phyloP scores from a whole-genome alignment of 2,113 vertebrate species.

The Mobula birostris region DNA sequence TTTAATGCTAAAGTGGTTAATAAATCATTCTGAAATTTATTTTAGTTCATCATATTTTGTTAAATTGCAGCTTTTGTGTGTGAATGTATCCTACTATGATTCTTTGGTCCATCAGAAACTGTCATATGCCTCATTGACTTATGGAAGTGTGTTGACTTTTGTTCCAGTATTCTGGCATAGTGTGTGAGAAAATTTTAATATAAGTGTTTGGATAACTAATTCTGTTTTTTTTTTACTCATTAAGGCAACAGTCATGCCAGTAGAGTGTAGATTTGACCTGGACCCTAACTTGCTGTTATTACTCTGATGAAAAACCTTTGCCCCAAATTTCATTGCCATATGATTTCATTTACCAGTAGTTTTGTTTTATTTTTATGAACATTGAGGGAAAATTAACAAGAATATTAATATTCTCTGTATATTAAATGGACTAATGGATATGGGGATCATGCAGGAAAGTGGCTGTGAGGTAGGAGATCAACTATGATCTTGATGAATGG shows the following conservation, averaged over 20 bases:
- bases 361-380: too few relatives aligned
- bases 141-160: background rate
- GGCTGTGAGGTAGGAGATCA: too few relatives aligned
- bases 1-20: conserved; percentile 1
- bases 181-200: background rate
- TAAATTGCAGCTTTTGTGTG: background rate
- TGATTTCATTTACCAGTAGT: background rate
- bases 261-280: background rate
- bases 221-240: background rate
- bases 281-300: background rate
- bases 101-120: background rate
- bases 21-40: background rate
- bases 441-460: too few relatives aligned
- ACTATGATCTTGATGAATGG: too few relatives aligned
- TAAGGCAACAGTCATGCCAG: background rate
- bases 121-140: background rate
- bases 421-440: too few relatives aligned
- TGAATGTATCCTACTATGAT: background rate
- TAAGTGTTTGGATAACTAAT: background rate
- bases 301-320: background rate
- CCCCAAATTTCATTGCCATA: background rate
- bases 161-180: background rate
- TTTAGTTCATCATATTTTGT: background rate
- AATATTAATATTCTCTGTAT: too few relatives aligned
- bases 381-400: too few relatives aligned